A percentile compares a stretch with the other conserved stretches of the same genome.
Evolutionary conservation across 2,797 vertebrate species (phyloP).

Genomic region (Ambastaia sidthimunki): DNA sequence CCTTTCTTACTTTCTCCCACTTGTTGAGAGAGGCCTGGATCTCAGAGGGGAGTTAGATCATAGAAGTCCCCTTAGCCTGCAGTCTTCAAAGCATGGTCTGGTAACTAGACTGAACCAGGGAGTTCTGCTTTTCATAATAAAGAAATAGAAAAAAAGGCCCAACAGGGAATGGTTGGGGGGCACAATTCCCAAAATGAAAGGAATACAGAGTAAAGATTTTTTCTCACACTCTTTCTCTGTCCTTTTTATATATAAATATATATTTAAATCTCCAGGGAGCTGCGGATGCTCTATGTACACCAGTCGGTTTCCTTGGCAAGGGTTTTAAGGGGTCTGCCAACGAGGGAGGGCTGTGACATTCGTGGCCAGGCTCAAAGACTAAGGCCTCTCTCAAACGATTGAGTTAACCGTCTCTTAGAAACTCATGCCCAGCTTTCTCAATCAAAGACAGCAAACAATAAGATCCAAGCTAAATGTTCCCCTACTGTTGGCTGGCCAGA

Average conservation of each 20-base stretch:
- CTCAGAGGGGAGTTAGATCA: constrained; percentile 74
- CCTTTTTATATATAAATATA: constrained; percentile 30
- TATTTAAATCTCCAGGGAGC: constrained; percentile 16
- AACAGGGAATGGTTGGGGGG: constrained; percentile 62
- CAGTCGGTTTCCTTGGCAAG: constrained; percentile 44
- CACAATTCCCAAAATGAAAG: constrained; percentile 47
- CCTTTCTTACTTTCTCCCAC: constrained; percentile 26
- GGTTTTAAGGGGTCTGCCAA: constrained; percentile 31
- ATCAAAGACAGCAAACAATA: constrained; percentile 47
- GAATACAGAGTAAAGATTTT: constrained; percentile 54
- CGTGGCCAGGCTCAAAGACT: constrained; percentile 15
- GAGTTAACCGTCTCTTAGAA: constrained; percentile 38
- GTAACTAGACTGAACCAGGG: constrained; percentile 70
- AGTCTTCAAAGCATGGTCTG: constrained; percentile 75
- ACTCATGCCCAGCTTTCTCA: constrained; percentile 39
- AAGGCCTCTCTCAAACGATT: constrained; percentile 33
- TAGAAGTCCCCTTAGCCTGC: constrained; percentile 68
- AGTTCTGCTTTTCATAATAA: constrained; percentile 69
- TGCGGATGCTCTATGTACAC: constrained; percentile 38
- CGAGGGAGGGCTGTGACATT: constrained; percentile 26
- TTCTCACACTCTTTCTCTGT: constrained; percentile 38
- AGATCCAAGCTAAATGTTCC: constrained; percentile 36
- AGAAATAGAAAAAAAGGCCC: constrained; percentile 45
- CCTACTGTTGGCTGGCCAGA: constrained; percentile 17
- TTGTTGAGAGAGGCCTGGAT: constrained; percentile 47